Conservation (phyloP, 2,113 vertebrate genomes). For the Rousettus leschenaultii region DNA sequence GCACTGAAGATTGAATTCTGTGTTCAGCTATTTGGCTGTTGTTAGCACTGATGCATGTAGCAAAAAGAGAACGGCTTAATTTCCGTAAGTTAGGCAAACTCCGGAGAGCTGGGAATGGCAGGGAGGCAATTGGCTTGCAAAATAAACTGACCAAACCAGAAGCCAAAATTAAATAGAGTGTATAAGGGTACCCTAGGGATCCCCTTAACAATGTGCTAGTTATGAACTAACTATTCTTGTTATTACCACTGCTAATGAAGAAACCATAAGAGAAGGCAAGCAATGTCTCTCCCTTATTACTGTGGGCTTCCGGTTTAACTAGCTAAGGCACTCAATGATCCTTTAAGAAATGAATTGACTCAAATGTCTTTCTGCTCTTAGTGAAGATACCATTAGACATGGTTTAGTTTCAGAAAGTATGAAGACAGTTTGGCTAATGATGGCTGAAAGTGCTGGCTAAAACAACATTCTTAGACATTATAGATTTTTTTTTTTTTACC, state of each 20-base stretch:
- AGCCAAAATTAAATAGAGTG: constrained; percentile 44
- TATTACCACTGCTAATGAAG: constrained; percentile 73
- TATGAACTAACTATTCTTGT: constrained; percentile 72
- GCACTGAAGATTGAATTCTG: constrained; percentile 59
- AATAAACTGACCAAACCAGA: constrained; percentile 72
- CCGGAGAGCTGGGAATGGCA: constrained; percentile 56
- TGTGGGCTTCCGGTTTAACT: constrained; percentile 56
- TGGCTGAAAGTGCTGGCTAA: constrained; percentile 57
- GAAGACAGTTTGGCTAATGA: constrained; percentile 63
- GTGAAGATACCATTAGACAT: constrained; percentile 66
- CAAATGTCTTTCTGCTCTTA: constrained; percentile 56
- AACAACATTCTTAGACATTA: constrained; percentile 32
- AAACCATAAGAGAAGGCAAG: constrained; percentile 63
- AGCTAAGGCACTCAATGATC: constrained; percentile 63
- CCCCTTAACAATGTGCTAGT: constrained; percentile 53
- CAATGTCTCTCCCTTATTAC: constrained; percentile 47
- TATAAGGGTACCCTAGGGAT: constrained; percentile 49
- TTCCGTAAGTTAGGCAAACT: constrained; percentile 67
- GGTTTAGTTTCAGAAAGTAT: constrained; percentile 64
- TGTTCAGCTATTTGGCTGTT: constrained; percentile 69
- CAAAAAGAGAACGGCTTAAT: constrained; percentile 54
- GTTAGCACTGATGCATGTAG: constrained; percentile 63
- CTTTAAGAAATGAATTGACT: constrained; percentile 70
- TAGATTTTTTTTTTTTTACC: background rate
- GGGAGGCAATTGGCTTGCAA: constrained; percentile 59